A percentile compares a stretch with the other conserved stretches of the same genome.
These are phyloP conservation scores for Tenebrio molitor DNA, from an alignment of 1,140 invertebrate species.

Conservation along the genomic window DNA sequence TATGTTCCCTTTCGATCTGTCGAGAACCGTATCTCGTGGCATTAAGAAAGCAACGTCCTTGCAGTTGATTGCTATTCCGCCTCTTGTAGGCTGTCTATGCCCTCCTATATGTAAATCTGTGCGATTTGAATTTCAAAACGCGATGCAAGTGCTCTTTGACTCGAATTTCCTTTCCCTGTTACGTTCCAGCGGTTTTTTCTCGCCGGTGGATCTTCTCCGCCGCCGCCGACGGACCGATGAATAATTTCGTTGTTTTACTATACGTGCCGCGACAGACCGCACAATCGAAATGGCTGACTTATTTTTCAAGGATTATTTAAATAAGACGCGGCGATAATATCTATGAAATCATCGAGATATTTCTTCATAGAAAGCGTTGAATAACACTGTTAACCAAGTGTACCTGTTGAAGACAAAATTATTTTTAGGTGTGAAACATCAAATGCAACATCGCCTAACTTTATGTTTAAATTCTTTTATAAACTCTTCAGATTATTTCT, in stretches of 20 bases:
- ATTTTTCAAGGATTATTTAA: conserved; percentile 27
- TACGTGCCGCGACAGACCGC: not conserved
- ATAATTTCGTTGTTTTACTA: not conserved
- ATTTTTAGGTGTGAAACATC: too few species aligned
- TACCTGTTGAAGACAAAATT: too few species aligned
- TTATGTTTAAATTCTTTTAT: too few species aligned
- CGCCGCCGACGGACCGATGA: not conserved
- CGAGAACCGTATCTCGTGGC: conserved; percentile 1
- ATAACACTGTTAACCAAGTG: too few species aligned
- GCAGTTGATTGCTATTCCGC: conserved; percentile 43
- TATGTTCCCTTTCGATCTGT: conserved; percentile 36
- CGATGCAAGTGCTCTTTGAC: conserved; percentile 24
- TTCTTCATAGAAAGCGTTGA: conserved; percentile 23
- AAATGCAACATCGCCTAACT: too few species aligned
- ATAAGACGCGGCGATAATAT: conserved; percentile 10
- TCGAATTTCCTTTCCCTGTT: conserved; percentile 7
- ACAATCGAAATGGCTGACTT: conserved; percentile 5
- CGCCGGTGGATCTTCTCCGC: too few species aligned
- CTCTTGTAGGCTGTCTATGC: conserved; percentile 45
- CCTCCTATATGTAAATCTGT: conserved; percentile 43
- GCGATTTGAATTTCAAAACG: conserved; percentile 26
- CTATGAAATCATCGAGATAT: conserved; percentile 23
- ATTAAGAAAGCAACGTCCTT: conserved; percentile 43
- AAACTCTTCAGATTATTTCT: too few species aligned
- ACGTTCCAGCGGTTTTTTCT: not conserved